Conservation (phyloP, 1,140 invertebrate species). For the Drosophila miranda region DNA sequence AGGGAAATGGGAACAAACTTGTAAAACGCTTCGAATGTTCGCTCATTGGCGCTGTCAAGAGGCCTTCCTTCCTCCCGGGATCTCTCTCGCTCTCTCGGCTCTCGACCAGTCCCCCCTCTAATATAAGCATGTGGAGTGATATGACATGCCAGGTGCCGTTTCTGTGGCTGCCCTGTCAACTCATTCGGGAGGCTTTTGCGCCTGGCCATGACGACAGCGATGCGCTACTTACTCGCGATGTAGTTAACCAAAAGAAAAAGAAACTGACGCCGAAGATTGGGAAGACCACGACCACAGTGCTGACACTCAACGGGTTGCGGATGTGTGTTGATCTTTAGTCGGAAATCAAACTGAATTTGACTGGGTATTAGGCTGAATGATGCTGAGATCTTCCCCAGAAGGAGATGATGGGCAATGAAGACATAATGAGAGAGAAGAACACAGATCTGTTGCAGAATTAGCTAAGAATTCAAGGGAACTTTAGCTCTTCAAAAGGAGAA, state of each 20-base stretch:
- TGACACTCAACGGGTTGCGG: conserved; percentile 69
- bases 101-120: neutral
- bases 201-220: conserved; percentile 69
- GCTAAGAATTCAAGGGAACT: neutral
- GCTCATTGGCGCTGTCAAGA: conserved; percentile 81
- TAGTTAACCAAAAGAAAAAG: conserved; percentile 50
- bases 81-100: conserved; percentile 2
- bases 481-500: too few species aligned
- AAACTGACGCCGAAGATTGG: neutral
- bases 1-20: conserved; percentile 80
- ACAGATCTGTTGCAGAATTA: neutral
- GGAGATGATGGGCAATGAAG: conserved; percentile 6
- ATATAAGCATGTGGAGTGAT: conserved; percentile 54
- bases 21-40: conserved; percentile 81
- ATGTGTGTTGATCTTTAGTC: conserved; percentile 62
- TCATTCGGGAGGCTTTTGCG: conserved; percentile 53
- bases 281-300: conserved; percentile 21
- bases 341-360: conserved; percentile 47
- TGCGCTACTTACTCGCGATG: conserved; percentile 62
- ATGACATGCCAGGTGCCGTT: conserved; percentile 78
- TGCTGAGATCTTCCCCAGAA: neutral
- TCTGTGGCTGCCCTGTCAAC: conserved; percentile 58
- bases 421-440: neutral
- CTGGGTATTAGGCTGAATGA: conserved; percentile 12
- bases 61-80: conserved; percentile 27